These are phyloP conservation scores for Apocheima hispidaria DNA, from an alignment of 2,888 invertebrate species.

Conservation along the genomic window DNA sequence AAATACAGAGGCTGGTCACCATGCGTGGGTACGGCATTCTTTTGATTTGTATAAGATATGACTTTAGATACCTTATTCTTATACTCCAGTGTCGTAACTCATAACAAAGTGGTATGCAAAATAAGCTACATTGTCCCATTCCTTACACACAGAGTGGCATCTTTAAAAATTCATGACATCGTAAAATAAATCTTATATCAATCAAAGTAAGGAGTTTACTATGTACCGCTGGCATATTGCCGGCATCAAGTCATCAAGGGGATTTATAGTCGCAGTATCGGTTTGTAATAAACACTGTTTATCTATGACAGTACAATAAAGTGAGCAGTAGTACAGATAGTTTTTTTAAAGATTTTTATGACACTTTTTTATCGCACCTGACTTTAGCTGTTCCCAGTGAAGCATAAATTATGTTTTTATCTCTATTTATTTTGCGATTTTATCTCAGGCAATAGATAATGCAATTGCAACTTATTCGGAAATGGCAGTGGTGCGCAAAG, in stretches of 20 bases:
- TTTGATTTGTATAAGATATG: too few relatives aligned
- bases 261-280: constrained; percentile 57
- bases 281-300: constrained; percentile 66
- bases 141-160: constrained; percentile 24
- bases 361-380: background rate
- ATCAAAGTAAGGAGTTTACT: constrained; percentile 51
- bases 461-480: too few relatives aligned
- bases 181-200: constrained; percentile 49
- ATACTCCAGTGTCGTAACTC: background rate
- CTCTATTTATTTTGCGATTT: too few relatives aligned
- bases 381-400: too few relatives aligned
- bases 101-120: constrained; percentile 18
- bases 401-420: too few relatives aligned
- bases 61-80: too few relatives aligned
- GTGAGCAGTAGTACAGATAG: constrained; percentile 15
- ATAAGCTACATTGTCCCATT: constrained; percentile 23
- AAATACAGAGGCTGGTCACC: too few relatives aligned
- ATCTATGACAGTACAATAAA: constrained; percentile 42
- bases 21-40: too few relatives aligned
- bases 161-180: constrained; percentile 39
- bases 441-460: too few relatives aligned
- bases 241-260: constrained; percentile 51
- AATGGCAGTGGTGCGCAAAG: too few relatives aligned
- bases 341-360: too few relatives aligned
- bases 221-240: constrained; percentile 42